phyloP scores from a whole-genome alignment of 2,888 invertebrate genomes.

The Meganola albula region DNA sequence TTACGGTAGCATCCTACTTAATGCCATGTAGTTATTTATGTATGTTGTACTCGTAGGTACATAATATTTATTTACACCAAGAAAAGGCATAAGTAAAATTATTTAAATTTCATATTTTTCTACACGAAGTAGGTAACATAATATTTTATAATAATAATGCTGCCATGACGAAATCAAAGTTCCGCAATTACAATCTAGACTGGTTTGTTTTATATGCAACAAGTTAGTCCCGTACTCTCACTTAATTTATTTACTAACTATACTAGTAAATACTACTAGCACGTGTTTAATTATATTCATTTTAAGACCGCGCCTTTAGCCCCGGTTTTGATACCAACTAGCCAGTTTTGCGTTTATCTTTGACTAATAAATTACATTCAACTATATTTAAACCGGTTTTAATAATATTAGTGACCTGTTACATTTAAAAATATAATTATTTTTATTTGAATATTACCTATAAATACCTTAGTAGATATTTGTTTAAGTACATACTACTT shows the following conservation, averaged over 20 bases:
- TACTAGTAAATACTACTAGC: constrained; percentile 16
- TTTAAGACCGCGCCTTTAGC: constrained; percentile 21
- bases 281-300: constrained; percentile 36
- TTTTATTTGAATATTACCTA: no score
- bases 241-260: constrained; percentile 16
- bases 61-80: no score
- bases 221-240: constrained; percentile 14
- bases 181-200: constrained; percentile 8
- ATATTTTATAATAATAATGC: no score
- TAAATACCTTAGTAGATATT: no score
- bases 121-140: no score
- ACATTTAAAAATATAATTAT: constrained; percentile 13
- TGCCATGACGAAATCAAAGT: background rate
- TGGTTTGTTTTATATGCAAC: constrained; percentile 8
- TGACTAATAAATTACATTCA: constrained; percentile 18
- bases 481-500: no score
- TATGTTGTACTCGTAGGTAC: no score
- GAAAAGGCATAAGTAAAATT: no score
- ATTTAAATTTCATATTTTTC: no score
- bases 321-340: constrained; percentile 21
- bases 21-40: no score
- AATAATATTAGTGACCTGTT: constrained; percentile 14
- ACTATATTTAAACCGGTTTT: constrained; percentile 22
- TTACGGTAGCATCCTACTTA: no score
- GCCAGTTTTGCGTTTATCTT: constrained; percentile 13